phyloP scores from a whole-genome alignment of 2,113 vertebrate genomes.

The Agapornis roseicollis region DNA sequence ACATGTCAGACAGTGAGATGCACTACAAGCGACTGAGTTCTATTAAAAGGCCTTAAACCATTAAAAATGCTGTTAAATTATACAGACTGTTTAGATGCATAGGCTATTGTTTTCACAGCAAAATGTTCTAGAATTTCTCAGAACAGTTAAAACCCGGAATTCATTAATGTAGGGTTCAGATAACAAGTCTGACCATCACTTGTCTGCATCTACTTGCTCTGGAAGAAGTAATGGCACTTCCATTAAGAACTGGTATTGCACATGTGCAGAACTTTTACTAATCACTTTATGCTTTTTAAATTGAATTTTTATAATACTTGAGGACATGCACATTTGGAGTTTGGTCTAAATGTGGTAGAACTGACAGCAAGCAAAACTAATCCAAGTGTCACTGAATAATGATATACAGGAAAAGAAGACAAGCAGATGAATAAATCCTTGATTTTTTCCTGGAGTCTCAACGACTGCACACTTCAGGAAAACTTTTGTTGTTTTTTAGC shows the following conservation, averaged over 20 bases:
- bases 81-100: neutral
- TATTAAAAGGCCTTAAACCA: neutral
- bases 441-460: neutral
- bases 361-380: slow-evolving; percentile 36
- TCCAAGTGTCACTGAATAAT: neutral
- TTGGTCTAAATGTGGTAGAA: neutral
- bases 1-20: neutral
- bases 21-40: neutral
- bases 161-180: neutral
- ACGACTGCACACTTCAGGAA: neutral
- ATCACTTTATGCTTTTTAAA: neutral
- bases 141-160: neutral
- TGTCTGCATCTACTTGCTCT: neutral
- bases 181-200: neutral
- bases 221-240: neutral
- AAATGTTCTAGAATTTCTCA: neutral
- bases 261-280: neutral
- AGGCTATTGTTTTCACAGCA: neutral
- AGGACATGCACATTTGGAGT: neutral
- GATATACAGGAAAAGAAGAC: neutral
- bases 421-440: slow-evolving; percentile 12
- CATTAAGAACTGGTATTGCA: neutral
- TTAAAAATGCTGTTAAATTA: neutral
- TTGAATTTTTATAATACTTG: neutral
- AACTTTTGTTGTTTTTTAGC: neutral